These are phyloP conservation scores for Hyaena hyaena DNA, from an alignment of 2,113 vertebrate genomes.

Conservation along the genomic window DNA sequence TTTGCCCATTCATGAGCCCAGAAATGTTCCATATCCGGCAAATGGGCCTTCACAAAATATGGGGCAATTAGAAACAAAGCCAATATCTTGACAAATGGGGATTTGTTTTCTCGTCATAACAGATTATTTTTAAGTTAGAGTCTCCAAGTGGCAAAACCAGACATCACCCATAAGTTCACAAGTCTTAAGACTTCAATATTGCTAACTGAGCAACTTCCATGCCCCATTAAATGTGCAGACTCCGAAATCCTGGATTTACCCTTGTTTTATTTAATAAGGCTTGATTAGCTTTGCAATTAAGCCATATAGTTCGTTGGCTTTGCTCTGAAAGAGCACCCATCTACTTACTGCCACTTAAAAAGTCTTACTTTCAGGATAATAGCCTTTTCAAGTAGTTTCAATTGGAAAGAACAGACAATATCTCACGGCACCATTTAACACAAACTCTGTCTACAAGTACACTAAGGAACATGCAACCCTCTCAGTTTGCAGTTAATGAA, in stretches of 20 bases:
- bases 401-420: constrained; percentile 68
- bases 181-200: constrained; percentile 57
- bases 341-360: constrained; percentile 73
- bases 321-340: constrained; percentile 65
- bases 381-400: constrained; percentile 68
- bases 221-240: constrained; percentile 64
- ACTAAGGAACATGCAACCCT: constrained; percentile 60
- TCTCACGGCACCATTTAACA: constrained; percentile 76
- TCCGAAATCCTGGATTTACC: constrained; percentile 50
- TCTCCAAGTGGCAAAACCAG: neutral
- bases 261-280: constrained; percentile 69
- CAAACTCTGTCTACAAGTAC: constrained; percentile 40
- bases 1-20: neutral
- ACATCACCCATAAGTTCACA: neutral
- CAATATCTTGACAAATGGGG: neutral
- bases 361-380: constrained; percentile 68
- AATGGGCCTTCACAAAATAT: neutral
- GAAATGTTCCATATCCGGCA: neutral
- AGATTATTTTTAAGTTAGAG: neutral
- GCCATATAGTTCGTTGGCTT: constrained; percentile 49
- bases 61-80: neutral
- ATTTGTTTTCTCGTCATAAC: constrained; percentile 23
- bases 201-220: constrained; percentile 56
- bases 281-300: constrained; percentile 74
- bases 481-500: constrained; percentile 75